A percentile compares a stretch with the other conserved stretches of the same genome.
Evolutionary conservation across 1,140 invertebrate genomes (phyloP).

Genomic region (Drosophila pseudoananassae): DNA sequence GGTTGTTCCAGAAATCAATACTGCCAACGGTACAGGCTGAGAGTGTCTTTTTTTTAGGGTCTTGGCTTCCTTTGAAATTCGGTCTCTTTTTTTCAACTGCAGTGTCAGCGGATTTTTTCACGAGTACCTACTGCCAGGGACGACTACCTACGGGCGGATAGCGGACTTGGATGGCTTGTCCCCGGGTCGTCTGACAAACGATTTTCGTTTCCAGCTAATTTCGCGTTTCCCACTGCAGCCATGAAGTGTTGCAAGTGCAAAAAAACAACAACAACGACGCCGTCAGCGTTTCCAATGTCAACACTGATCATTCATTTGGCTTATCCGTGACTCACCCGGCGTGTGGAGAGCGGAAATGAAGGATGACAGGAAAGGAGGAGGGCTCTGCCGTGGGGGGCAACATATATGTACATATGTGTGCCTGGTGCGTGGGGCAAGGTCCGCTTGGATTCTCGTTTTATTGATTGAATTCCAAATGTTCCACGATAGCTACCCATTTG

Average conservation of each 20-base stretch:
- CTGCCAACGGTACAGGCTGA: conserved; percentile 20
- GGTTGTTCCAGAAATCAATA: conserved; percentile 41
- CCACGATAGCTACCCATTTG: conserved; percentile 18
- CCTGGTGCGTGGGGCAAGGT: conserved; percentile 21
- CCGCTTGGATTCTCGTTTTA: conserved; percentile 21
- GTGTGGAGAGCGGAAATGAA: conserved; percentile 52
- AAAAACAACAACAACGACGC: conserved; percentile 21
- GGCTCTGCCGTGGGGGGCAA: not conserved
- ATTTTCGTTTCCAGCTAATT: conserved; percentile 75
- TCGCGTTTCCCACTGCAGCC: conserved; percentile 55
- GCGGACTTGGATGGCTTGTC: not conserved
- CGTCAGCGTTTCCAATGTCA: conserved; percentile 74
- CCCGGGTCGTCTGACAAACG: conserved; percentile 51
- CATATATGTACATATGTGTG: conserved; percentile 4
- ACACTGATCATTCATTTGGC: conserved; percentile 69
- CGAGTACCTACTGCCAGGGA: conserved; percentile 30
- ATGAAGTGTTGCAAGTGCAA: conserved; percentile 56
- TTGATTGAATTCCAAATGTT: conserved; percentile 35
- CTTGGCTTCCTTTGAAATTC: conserved; percentile 58
- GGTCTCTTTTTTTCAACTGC: conserved; percentile 59
- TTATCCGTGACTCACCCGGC: conserved; percentile 65
- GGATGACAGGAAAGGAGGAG: conserved; percentile 14
- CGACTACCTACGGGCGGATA: conserved; percentile 24
- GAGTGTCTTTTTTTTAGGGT: conserved; percentile 55
- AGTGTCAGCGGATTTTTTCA: conserved; percentile 63